Conservation (phyloP, 2,888 invertebrate genomes). For the Amphipyra berbera region DNA sequence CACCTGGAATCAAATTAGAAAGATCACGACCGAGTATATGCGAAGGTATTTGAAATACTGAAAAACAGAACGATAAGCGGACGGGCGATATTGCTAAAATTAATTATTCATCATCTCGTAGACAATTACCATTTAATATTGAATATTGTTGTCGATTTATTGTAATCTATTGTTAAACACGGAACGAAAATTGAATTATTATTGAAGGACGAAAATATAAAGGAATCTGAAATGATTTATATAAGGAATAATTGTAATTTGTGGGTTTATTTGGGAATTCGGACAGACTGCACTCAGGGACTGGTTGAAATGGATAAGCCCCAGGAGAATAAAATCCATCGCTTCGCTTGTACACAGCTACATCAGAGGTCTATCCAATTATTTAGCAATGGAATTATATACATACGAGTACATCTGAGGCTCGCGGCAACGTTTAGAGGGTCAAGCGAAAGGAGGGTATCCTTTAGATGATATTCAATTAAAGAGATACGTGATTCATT, state of each 20-base stretch:
- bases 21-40: too few relatives aligned
- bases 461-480: neutral
- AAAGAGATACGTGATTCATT: neutral
- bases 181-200: too few relatives aligned
- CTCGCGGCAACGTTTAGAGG: neutral
- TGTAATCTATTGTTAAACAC: too few relatives aligned
- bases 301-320: neutral
- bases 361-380: slow-evolving; percentile 8
- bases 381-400: neutral
- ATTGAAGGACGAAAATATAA: neutral
- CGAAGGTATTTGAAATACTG: too few relatives aligned
- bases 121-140: neutral
- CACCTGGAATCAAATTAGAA: too few relatives aligned
- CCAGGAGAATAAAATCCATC: slow-evolving; percentile 14
- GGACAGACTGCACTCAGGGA: neutral
- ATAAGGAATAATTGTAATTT: neutral
- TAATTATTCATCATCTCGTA: too few relatives aligned
- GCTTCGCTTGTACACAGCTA: neutral
- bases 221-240: neutral
- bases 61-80: too few relatives aligned
- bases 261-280: slow-evolving; percentile 13
- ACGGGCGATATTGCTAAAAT: too few relatives aligned
- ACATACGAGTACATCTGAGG: neutral
- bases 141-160: neutral
- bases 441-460: slow-evolving; percentile 1